These are phyloP conservation scores for Chrysogorgia sp. DNA, from an alignment of 92 coral and sea anemone species.

Conservation along the genomic window DNA sequence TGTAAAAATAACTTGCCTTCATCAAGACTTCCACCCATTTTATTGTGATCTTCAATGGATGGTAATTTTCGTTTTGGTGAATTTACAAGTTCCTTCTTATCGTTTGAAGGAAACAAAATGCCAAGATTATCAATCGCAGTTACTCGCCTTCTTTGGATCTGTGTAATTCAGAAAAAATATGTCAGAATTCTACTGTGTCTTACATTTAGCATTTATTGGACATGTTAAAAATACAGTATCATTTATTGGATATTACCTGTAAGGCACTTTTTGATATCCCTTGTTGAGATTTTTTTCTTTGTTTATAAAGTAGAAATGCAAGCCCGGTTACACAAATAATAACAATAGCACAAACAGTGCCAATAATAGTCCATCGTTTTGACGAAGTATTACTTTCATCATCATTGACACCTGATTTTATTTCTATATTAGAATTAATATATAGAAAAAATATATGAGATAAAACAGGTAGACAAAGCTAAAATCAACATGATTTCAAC, in stretches of 20 bases:
- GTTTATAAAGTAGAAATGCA: not conserved
- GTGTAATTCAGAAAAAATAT: no score
- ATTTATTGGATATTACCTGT: not conserved
- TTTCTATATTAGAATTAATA: not conserved
- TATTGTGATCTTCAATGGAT: constrained; percentile 24
- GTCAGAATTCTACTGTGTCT: no score
- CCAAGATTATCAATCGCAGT: constrained; percentile 14
- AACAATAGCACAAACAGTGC: not conserved
- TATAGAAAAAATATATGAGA: not conserved
- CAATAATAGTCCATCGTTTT: not conserved
- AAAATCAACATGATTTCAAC: no score
- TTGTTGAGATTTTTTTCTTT: constrained; percentile 4
- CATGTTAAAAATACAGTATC: not conserved
- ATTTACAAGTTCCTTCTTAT: not conserved
- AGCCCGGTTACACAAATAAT: not conserved
- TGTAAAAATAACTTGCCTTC: constrained; percentile 3
- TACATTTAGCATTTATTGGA: no score
- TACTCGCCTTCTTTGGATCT: not conserved
- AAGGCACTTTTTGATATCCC: not conserved
- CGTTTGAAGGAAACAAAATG: not conserved
- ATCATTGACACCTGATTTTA: not conserved
- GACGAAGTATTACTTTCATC: not conserved
- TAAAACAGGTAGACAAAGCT: no score
- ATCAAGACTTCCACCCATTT: not conserved
- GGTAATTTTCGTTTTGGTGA: constrained; percentile 31